These are phyloP conservation scores for Teleopsis dalmanni DNA, from an alignment of 1,140 invertebrate species.

Conservation along the genomic window DNA sequence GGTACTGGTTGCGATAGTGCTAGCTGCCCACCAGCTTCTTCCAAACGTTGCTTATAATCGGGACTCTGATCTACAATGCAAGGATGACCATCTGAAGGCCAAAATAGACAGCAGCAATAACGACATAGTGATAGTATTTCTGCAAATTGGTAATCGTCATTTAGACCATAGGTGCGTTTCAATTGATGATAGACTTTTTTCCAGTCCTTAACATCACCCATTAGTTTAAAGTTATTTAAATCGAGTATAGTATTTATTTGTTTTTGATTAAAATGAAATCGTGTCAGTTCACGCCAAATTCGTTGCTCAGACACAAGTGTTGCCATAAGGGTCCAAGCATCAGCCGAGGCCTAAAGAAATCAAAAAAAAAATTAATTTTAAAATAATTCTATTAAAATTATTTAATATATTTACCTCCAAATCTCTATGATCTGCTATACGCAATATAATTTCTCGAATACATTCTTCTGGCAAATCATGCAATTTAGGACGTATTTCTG, in stretches of 20 bases:
- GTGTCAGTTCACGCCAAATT: conserved; percentile 84
- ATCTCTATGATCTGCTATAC: conserved; percentile 86
- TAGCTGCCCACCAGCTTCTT: conserved; percentile 69
- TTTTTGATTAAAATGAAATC: conserved; percentile 83
- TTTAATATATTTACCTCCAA: conserved; percentile 50
- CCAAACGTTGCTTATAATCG: conserved; percentile 67
- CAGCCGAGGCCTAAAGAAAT: conserved; percentile 44
- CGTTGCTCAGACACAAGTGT: conserved; percentile 78
- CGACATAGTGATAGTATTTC: conserved; percentile 91
- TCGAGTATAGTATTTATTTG: conserved; percentile 69
- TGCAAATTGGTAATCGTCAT: conserved; percentile 81
- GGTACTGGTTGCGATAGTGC: conserved; percentile 75
- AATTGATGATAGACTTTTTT: conserved; percentile 65
- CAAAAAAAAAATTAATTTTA: conserved; percentile 9
- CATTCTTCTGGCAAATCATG: conserved; percentile 90
- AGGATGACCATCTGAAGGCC: conserved; percentile 86
- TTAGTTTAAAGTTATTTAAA: conserved; percentile 46
- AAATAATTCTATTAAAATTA: conserved; percentile 5
- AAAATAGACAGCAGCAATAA: conserved; percentile 93
- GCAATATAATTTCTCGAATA: conserved; percentile 79
- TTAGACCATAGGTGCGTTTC: conserved; percentile 75
- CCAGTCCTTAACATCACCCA: conserved; percentile 55
- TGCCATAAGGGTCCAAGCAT: conserved; percentile 63
- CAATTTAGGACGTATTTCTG: conserved; percentile 74
- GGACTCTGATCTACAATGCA: conserved; percentile 79